Evolutionary conservation across 2,113 vertebrate genomes (phyloP), one percentile per base, ranked within the genome.

Genomic region (Lethenteron reissneri): DNA sequence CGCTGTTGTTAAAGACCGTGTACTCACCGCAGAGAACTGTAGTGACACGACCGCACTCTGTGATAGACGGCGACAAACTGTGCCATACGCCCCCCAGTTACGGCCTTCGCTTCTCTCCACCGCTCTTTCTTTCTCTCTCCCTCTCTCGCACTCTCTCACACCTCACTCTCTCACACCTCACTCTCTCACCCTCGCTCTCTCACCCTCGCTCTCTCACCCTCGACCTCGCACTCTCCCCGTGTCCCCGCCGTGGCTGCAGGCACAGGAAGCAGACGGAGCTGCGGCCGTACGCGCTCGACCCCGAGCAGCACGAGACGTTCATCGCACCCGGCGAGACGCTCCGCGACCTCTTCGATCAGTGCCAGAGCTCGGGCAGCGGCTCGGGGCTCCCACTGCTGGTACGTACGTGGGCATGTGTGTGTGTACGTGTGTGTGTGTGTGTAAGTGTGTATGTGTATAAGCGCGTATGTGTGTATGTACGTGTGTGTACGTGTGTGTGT

Each of bases 341-440:
- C 76, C 88, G 88, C 77, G 90, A 96, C 78, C 78, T 97, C 56
- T 92, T 97, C 3, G 87, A 97, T 75, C 92, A 92, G 79, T 95
- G 91, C 9, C 90, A 92, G 74, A 97, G 90, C 80, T 96, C 92
- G 1, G 92, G 91, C 74, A 95, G 90, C 8, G 92, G 92, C 58
- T 97, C 92, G 4, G 91, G 91, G 73, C 92, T 97, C 87, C 92
- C 91, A 85, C 91, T 97, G 73, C 84, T 97, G 91, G 92, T 97
- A 83, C n/a, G 25, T 2, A 17, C 25, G 64, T 68, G 10, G 9
- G 11, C 11, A 17, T 2, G 25, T 68, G 41, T 25, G 41, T 41
- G 6, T 7, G 41, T 41, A 41, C 6, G 6, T 7, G 41, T 41
- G 41, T 41, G 41, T 41, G 41, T 41, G 25, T 41, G 25, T 25